These are phyloP conservation scores for Porites lutea DNA, from an alignment of 64 coral and sea anemone species.

Conservation along the genomic window DNA sequence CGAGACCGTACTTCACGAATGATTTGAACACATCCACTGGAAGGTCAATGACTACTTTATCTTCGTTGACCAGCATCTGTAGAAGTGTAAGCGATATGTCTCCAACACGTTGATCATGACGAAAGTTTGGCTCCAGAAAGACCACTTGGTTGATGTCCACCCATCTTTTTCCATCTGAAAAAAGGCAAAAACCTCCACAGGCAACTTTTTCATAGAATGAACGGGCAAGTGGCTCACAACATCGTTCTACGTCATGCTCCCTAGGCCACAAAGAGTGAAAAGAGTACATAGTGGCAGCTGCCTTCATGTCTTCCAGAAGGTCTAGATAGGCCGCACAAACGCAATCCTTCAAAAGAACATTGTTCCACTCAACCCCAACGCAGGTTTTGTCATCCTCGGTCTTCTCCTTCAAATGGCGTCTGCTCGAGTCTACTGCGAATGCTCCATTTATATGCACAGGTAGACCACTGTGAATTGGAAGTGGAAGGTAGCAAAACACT, in stretches of 20 bases:
- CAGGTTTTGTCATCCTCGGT: constrained; percentile 78
- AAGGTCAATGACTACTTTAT: background rate
- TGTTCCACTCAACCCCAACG: constrained; percentile 80
- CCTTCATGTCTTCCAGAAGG: constrained; percentile 56
- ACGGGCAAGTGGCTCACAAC: constrained; percentile 32
- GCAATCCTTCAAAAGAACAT: constrained; percentile 66
- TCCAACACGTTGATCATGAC: background rate
- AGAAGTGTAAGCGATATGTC: background rate
- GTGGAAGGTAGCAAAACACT: constrained; percentile 76
- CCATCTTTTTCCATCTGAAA: background rate
- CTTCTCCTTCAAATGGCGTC: constrained; percentile 58
- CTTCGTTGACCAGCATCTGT: background rate
- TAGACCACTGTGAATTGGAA: constrained; percentile 78
- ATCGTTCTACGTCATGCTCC: background rate
- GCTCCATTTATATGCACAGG: constrained; percentile 81
- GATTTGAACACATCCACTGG: constrained; percentile 43
- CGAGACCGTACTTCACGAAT: background rate
- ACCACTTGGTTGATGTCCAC: background rate
- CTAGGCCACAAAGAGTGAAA: constrained; percentile 85
- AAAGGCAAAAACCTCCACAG: background rate
- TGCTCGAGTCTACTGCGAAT: constrained; percentile 71
- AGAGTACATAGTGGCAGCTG: background rate
- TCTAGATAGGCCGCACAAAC: constrained; percentile 62
- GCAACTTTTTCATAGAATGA: constrained; percentile 57
- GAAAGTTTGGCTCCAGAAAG: constrained; percentile 1